A percentile compares a stretch with the other conserved stretches of the same genome.
These are phyloP conservation scores for Crotalus helleri DNA, from an alignment of 2,113 vertebrate species.

Conservation along the genomic window DNA sequence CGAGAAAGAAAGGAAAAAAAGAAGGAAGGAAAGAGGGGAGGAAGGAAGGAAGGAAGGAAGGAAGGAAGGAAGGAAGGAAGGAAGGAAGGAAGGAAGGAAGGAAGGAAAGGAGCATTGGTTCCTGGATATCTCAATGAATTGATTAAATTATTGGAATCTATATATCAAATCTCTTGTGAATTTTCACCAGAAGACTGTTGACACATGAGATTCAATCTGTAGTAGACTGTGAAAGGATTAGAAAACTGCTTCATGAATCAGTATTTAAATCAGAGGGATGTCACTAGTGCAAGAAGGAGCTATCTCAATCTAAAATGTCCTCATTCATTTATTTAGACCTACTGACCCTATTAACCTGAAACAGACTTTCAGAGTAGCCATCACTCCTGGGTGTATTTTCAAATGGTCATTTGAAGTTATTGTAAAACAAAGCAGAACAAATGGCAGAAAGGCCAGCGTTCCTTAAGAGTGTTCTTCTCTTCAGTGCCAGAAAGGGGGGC, in stretches of 20 bases:
- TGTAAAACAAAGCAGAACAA: background rate
- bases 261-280: background rate
- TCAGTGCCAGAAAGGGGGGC: too few relatives aligned
- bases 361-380: background rate
- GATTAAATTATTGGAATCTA: constrained; percentile 3
- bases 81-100: background rate
- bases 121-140: background rate
- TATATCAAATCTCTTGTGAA: constrained; percentile 5
- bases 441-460: too few relatives aligned
- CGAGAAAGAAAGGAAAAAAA: too few relatives aligned
- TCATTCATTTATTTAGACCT: background rate
- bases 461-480: background rate
- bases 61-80: too few relatives aligned
- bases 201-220: constrained; percentile 1
- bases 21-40: too few relatives aligned
- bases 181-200: constrained; percentile 22
- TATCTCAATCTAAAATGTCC: background rate
- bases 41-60: too few relatives aligned
- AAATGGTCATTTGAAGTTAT: background rate
- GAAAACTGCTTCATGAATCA: background rate
- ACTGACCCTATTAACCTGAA: background rate
- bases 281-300: background rate
- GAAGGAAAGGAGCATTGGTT: background rate
- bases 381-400: background rate
- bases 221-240: constrained; percentile 1